Evolutionary conservation across 2,888 invertebrate species (phyloP), one percentile per base, ranked within the genome.

Genomic region (Lampropteryx suffumata): DNA sequence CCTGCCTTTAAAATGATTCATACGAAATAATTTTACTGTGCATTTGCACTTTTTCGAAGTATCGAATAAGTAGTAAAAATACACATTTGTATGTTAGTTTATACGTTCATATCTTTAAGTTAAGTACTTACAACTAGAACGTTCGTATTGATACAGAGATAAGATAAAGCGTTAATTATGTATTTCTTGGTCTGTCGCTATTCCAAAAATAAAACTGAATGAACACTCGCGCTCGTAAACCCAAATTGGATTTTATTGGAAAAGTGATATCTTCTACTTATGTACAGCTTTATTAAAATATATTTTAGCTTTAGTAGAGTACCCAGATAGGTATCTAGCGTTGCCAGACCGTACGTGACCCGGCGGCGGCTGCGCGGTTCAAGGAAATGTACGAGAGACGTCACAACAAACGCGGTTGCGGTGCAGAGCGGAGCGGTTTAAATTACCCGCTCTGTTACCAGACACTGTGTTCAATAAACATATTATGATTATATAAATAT

Each of bases 61-160:
- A 21, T 29, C 29, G 14, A 30, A 27, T 28, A 7, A 17, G 10
- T 14, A 7, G 8, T 29, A 29, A 17, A 39, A n/a, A n/a, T n/a
- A n/a, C n/a, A n/a, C n/a, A 28, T 28, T 28, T 10, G 14, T 17
- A 27, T 32, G 33, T 27, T 41, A 36, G 26, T 32, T 30, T 37
- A 45, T 5, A 24, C 6, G 24, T 7, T 24, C 56, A 59, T 82
- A 84, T 84, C 84, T 76, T 49, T 59, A 62, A 62, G 50, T 52
- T n/a, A n/a, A n/a, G n/a, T n/a, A n/a, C n/a, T n/a, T 35, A 55
- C 62, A 69, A 79, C 69, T 81, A 62, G 79, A 69, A 56, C 79
- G 61, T 63, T 67, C 71, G 74, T 78, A 76, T 73, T 72, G 77
- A 74, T 76, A 75, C 62, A 68, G 50, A 71, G 81, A 82, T 80